Evolutionary conservation across 1,140 invertebrate genomes (phyloP), one percentile per base, ranked within the genome.

Genomic region (Panagrolaimus sp.): DNA sequence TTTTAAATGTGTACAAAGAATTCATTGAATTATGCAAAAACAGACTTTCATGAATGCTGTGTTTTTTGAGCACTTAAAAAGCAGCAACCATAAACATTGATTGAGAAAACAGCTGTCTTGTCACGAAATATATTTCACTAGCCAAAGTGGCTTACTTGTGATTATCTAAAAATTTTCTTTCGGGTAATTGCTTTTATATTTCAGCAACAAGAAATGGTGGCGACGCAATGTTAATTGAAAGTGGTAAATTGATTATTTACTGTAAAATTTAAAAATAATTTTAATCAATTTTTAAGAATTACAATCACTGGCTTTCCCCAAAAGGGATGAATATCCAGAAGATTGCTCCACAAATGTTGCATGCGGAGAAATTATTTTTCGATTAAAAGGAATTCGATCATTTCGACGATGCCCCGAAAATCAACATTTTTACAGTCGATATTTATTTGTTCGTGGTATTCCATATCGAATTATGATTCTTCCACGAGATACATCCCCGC

Each of bases 161-260:
- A 38, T 38, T 38, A 38, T 4, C 7, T 4, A 38, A 52, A 17
- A 52, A 12, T n/a, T 10, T 12, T 12, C 47, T 3, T 52, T 17
- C 15, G 24, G 24, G 15, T 24, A 52, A 52, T 52, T 24, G 9
- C 47, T 17, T 52, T 52, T 52, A 17, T 52, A n/a, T 17, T 52
- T 24, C 15, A 52, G 24, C 15, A 52, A 24, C 15, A 52, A 52
- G 24, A n/a, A 24, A 52, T 52, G 15, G 47, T n/a, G 47, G 47
- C 24, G 15, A 52, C 24, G 24, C n/a, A n/a, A 91, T 94, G 85
- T 96, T 95, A 83, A 90, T 94, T 88, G 85, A 89, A 17, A 94
- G 91, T 91, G 89, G 89, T 84, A 85, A 86, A 81, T 83, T 38
- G 32, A 38, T 7, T 38, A 38, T 38, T 38, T 2, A 38, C 7